phyloP scores from a whole-genome alignment of 2,888 invertebrate genomes.

The Drosophila fulvimacula region DNA sequence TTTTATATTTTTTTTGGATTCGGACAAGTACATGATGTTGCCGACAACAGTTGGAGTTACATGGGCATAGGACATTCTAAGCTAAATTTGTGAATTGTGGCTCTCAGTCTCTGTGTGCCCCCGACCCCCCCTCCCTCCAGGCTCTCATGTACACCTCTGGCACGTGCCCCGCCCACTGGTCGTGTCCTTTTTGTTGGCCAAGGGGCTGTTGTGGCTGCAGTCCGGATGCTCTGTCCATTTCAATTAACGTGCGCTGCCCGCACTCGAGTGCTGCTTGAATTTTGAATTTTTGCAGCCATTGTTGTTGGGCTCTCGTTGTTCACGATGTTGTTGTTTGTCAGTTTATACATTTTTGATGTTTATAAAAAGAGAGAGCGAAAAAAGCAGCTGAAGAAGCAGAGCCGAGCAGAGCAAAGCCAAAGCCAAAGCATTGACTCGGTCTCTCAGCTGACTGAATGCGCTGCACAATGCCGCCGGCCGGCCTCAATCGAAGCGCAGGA shows the following conservation, averaged over 20 bases:
- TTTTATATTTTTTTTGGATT: not conserved
- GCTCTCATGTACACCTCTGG: not conserved
- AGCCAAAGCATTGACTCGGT: slow-evolving; percentile 15
- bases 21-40: slow-evolving; percentile 30
- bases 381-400: not conserved
- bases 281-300: slow-evolving; percentile 77
- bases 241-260: slow-evolving; percentile 78
- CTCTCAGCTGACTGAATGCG: slow-evolving; percentile 24
- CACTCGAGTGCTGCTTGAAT: slow-evolving; percentile 80
- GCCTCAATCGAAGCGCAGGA: slow-evolving; percentile 7
- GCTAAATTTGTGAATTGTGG: slow-evolving; percentile 16
- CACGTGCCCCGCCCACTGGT: not conserved
- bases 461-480: slow-evolving; percentile 6
- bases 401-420: slow-evolving; percentile 1
- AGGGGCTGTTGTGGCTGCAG: slow-evolving; percentile 54
- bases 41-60: slow-evolving; percentile 43
- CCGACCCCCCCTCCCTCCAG: too few relatives aligned
- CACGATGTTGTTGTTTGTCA: slow-evolving; percentile 53
- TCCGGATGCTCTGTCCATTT: slow-evolving; percentile 81
- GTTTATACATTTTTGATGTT: slow-evolving; percentile 69
- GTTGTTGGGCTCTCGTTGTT: slow-evolving; percentile 25
- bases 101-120: not conserved
- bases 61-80: slow-evolving; percentile 51
- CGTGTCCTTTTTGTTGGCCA: slow-evolving; percentile 9
- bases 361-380: slow-evolving; percentile 34